phyloP scores from a whole-genome alignment of 2,888 invertebrate species.

The Venusia cambrica region DNA sequence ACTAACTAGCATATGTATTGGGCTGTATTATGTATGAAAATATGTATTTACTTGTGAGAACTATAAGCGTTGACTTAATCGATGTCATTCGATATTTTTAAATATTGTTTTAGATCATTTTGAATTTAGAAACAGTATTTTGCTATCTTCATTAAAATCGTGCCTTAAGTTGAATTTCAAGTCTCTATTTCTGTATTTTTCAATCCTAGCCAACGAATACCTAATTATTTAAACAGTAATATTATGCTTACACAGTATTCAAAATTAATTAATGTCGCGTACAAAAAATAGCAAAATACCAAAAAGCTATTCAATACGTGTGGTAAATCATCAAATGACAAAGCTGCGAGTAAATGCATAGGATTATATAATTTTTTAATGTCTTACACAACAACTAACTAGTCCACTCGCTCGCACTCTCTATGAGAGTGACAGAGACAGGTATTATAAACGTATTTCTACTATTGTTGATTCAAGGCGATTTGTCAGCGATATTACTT shows the following conservation, averaged over 20 bases:
- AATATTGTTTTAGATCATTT: conserved; percentile 10
- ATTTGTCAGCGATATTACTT: conserved; percentile 10
- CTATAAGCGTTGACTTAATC: no score
- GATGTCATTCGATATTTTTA: no score
- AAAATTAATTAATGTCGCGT: conserved; percentile 16
- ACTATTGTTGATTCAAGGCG: conserved; percentile 13
- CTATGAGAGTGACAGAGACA: conserved; percentile 17
- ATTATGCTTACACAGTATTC: conserved; percentile 9
- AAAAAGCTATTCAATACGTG: conserved; percentile 14
- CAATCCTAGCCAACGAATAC: no score
- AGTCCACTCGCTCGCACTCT: conserved; percentile 26
- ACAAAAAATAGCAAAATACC: conserved; percentile 15
- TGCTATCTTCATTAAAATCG: no score
- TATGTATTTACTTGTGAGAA: no score
- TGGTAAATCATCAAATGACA: conserved; percentile 9
- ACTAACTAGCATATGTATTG: conserved; percentile 20
- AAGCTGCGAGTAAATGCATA: conserved; percentile 70
- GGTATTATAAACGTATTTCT: conserved; percentile 9
- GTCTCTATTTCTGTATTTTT: no score
- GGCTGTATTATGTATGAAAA: conserved; percentile 22
- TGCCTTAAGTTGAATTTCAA: no score
- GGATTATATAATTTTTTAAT: conserved; percentile 51
- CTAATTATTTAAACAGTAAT: background rate
- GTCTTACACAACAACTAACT: conserved; percentile 38
- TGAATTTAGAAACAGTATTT: conserved; percentile 24